Evolutionary conservation across 2,888 invertebrate species (phyloP), one percentile per base, ranked within the genome.

Genomic region (Sphecodes monilicornis): DNA sequence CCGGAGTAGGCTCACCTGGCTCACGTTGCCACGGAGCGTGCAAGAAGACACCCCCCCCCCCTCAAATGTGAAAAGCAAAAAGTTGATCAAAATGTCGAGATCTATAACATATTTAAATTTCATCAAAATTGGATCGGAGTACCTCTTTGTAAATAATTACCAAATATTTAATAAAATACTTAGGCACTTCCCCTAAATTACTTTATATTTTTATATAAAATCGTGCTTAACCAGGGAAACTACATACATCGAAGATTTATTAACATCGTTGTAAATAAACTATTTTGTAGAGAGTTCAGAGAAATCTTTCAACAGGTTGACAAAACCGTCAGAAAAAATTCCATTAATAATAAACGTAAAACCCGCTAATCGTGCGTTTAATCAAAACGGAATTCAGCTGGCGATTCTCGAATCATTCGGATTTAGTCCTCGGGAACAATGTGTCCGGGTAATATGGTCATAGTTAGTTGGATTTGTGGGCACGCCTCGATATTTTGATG

Each of bases 401-500:
- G 32, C 32, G 8, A 36, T 50, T 16, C 22, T n/a, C 8, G 6
- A 50, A 54, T 54, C 50, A 39, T 36, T 39, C 36, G n/a, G 36
- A 54, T 36, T n/a, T 26, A 3, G 36, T 54, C 43, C 54, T 8
- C 36, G n/a, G 10, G 13, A 11, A 32, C 32, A 22, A 57, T 3
- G 26, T 11, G 32, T 50, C 46, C 8, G 8, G 13, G 32, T 5
- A 22, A 71, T 18, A 10, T 13, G 29, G 22, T 32, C 18, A 6
- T 1, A 26, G 29, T 6, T 8, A 43, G 29, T 39, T n/a, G 16
- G 54, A 29, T 54, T 39, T 29, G 43, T 5, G 73, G 39, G 36
- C 26, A 32, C 22, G 32, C 22, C 60, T 29, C 46, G 36, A 60
- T 76, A 60, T 75, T 60, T 60, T 70, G 46, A 57, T 39, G 60